phyloP scores from a whole-genome alignment of 2,888 invertebrate genomes.

The Nymphalis c-album region DNA sequence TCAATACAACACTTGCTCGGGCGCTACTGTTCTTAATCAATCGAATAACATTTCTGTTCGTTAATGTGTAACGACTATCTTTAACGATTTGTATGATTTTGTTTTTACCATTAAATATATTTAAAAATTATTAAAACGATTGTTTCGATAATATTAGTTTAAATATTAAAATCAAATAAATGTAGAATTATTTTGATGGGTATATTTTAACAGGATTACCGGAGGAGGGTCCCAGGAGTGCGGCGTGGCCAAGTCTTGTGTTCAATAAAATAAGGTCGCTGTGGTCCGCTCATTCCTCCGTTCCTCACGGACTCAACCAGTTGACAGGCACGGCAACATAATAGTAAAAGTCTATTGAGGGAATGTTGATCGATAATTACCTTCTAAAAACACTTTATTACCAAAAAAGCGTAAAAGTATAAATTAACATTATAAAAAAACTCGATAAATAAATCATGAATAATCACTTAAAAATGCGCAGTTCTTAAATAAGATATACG shows the following conservation, averaged over 20 bases:
- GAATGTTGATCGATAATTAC: conserved; percentile 60
- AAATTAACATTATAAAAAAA: neutral
- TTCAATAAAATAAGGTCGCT: conserved; percentile 94
- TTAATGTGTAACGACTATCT: conserved; percentile 52
- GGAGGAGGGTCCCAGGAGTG: conserved; percentile 74
- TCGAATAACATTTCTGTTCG: conserved; percentile 62
- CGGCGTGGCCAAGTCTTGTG: conserved; percentile 88
- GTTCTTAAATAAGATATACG: conserved; percentile 16
- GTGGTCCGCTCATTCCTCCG: conserved; percentile 89
- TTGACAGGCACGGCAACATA: conserved; percentile 82
- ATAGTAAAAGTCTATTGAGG: conserved; percentile 43
- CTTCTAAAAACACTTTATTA: neutral
- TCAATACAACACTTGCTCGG: conserved; percentile 62
- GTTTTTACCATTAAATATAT: conserved; percentile 33
- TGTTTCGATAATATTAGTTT: neutral
- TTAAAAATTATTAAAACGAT: conserved; percentile 8
- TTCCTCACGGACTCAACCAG: conserved; percentile 90
- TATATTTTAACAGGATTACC: conserved; percentile 67
- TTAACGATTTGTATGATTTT: conserved; percentile 50
- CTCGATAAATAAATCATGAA: neutral
- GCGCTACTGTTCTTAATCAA: conserved; percentile 55
- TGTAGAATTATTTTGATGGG: conserved; percentile 34
- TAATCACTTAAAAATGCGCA: neutral
- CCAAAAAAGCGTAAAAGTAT: neutral
- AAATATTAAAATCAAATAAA: conserved; percentile 1